Evolutionary conservation across 1,140 invertebrate genomes (phyloP).

Genomic region (Oscheius sp.): DNA sequence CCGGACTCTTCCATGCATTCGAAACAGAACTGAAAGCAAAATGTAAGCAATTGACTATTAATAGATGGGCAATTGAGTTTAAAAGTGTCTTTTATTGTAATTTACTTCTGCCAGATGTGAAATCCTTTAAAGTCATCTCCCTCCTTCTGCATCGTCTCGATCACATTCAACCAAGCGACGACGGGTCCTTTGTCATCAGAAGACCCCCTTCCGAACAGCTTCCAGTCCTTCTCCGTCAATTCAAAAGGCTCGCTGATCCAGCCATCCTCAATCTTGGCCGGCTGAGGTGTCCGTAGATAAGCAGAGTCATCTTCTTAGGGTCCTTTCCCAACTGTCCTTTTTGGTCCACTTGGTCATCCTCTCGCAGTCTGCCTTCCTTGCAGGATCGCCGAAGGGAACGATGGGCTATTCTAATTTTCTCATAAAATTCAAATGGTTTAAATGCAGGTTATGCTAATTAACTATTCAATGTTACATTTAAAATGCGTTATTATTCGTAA

Average conservation of each 20-base stretch:
- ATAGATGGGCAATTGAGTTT: no score
- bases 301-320: constrained; percentile 76
- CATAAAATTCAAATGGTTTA: no score
- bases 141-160: constrained; percentile 79
- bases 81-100: no score
- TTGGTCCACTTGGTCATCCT: constrained; percentile 79
- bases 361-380: constrained; percentile 72
- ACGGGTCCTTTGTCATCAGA: constrained; percentile 82
- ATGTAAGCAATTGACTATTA: no score
- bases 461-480: no score
- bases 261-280: constrained; percentile 78
- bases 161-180: constrained; percentile 87
- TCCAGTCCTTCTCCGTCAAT: constrained; percentile 80
- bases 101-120: no score
- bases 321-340: constrained; percentile 67
- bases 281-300: constrained; percentile 96
- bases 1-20: constrained; percentile 99
- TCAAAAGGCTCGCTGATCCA: constrained; percentile 93
- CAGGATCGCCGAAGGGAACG: constrained; percentile 80
- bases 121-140: constrained; percentile 72
- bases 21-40: constrained; percentile 75
- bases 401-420: no score
- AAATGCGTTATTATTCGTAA: no score
- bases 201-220: constrained; percentile 85
- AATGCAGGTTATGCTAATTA: no score